Conservation (phyloP, 2,797 vertebrate species). For the Sebastes trivittatus region DNA sequence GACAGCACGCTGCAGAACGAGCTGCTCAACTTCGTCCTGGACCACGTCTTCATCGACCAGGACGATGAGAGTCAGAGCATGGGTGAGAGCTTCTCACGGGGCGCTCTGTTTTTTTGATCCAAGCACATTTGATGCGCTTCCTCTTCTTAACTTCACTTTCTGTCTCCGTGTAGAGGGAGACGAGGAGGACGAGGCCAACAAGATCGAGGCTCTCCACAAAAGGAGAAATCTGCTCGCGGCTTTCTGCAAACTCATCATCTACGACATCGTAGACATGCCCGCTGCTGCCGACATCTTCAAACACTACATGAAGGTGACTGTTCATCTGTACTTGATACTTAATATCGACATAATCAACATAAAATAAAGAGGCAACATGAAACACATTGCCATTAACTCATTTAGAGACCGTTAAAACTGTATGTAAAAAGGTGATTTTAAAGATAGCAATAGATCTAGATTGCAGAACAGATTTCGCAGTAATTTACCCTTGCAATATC, state of each 20-base stretch:
- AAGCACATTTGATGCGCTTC: background rate
- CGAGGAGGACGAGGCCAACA: constrained; percentile 99
- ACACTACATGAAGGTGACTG: constrained; percentile 98
- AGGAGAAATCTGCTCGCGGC: constrained; percentile 97
- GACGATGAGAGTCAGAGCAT: constrained; percentile 99
- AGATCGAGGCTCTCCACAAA: constrained; percentile 99
- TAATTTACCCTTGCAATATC: background rate
- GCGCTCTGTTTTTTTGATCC: background rate
- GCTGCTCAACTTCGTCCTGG: constrained; percentile 96
- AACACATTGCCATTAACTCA: too few relatives aligned
- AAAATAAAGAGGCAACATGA: background rate
- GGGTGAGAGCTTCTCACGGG: constrained; percentile 81
- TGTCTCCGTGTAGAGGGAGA: constrained; percentile 88
- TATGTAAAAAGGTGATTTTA: background rate
- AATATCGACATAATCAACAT: background rate
- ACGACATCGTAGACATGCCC: constrained; percentile 99
- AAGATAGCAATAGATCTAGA: background rate
- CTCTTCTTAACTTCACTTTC: background rate
- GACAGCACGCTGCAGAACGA: constrained; percentile 95
- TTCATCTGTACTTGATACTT: too few relatives aligned
- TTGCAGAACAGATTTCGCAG: background rate
- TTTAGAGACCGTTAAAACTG: background rate
- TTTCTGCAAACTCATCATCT: constrained; percentile 99
- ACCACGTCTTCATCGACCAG: constrained; percentile 99
- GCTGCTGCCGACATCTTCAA: constrained; percentile 99